Evolutionary conservation across 2,113 vertebrate species (phyloP).

Genomic region (Pardalotus punctatus): DNA sequence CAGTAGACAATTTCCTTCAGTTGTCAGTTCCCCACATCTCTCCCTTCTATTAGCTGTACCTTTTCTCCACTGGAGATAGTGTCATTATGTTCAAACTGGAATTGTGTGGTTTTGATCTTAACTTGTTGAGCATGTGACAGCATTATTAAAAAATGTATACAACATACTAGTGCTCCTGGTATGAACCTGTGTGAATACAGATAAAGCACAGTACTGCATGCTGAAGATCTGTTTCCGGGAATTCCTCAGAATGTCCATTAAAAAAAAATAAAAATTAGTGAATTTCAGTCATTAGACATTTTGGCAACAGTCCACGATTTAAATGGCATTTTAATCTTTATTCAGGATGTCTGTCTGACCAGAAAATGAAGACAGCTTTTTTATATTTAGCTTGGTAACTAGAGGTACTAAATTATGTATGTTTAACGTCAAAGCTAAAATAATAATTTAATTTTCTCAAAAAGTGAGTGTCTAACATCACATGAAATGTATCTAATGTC

Average conservation of each 20-base stretch:
- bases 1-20: background rate
- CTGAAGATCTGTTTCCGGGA: background rate
- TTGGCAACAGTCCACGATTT: background rate
- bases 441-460: background rate
- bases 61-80: background rate
- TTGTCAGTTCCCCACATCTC: background rate
- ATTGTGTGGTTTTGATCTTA: background rate
- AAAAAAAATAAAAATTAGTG: background rate
- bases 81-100: background rate
- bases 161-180: background rate
- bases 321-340: background rate
- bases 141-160: background rate
- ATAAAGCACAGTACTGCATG: background rate
- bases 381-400: background rate
- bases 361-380: background rate
- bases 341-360: background rate
- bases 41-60: background rate
- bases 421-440: background rate
- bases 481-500: background rate
- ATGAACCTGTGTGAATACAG: background rate
- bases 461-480: background rate
- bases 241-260: background rate
- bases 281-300: background rate
- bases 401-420: background rate
- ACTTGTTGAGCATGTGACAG: background rate